Base-by-base conservation (phyloP, 2,888 invertebrate species). In the Mantis religiosa region DNA sequence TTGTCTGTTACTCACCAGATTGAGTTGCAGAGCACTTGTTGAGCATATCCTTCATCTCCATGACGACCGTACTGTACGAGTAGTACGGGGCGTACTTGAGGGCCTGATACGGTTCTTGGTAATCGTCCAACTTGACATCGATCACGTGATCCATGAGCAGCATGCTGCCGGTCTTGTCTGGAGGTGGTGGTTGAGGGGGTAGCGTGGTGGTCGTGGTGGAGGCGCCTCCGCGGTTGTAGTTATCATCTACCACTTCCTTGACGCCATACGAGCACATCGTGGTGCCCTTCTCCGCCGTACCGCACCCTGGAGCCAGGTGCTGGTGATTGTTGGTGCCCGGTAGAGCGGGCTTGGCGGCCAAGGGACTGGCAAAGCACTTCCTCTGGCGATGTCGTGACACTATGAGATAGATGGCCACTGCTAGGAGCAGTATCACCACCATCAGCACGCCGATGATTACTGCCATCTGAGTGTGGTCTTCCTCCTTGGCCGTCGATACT, bases 21-120 rank as follows among this genome's bases (percentile, higher is more conserved):
- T 91, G 91, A 15, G 91, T 89, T 81, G 91, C 90, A 15, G 90
- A 90, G 41, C 90, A 88, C 89, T 92, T 92, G 90, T 91, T 91
- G 84, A 92, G 93, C 92, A 95, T 95, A 93, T 96, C 96, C 93
- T 96, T 95, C 96, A 96, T 96, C 93, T 96, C 96, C 93, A 96
- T 95, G 92, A 96, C 94, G 86, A 96, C 96, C 47, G 96, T 96
- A 92, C 96, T 96, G 93, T 96, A 96, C 92, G 96, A 96, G 93
- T 96, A 96, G 93, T 96, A 96, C 3, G 96, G 97, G 25, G 96
- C 96, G 92, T 96, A 96, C 92, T 96, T 96, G 91, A 96, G 93
- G 28, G 96, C 96, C 93, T 97, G 96, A 93, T 96, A 97, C 83
- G 97, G 97, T 93, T 97, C 97, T 92, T 97, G 97, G 93, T 97